Base-by-base conservation (phyloP, 2,113 vertebrate genomes). In the Zosterops borbonicus region DNA sequence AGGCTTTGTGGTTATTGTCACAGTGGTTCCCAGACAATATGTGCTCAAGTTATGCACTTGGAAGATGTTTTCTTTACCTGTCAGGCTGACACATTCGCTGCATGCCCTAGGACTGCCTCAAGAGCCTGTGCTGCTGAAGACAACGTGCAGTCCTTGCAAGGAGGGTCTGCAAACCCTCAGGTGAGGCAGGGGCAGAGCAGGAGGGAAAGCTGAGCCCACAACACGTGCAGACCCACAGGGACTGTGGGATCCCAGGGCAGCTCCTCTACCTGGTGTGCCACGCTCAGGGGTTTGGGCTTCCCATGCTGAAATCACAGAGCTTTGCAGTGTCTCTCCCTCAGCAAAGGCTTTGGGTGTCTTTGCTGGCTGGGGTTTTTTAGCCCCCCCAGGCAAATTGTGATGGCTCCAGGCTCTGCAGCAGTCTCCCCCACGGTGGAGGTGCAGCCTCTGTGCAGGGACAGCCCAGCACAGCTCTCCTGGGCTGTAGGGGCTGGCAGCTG, bases 1-100 rank as follows among this genome's bases (percentile, higher is more conserved):
- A 83, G 73, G 76, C 65, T 85, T 76, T 84, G 83, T 71, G 53
- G 56, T 75, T 92, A 41, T 85, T 94, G 83, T 90, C 86, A 77
- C 39, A 86, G 60, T 33, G 49, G 33, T 39, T 96, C 64, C 64
- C 52, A 92, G 88, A 92, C 73, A 95, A 50, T 60, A 14, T 28
- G 79, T 93, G 79, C 85, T 96, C 60, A 29, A 77, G 60, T 68
- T 80, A 50, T 5, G 46, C 62, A 58, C 62, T 81, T 75, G 69
- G 58, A 90, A n/a, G 71, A 53, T 53, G 56, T 68, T 90, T 88
- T 83, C 82, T 92, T 63, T 78, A 52, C 71, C 78, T 90, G 60
- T 29, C 28, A 59, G 52, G 44, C 76, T 81, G 85, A 59, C 2
- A 12, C 49, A 33, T 47, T 70, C 82, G 21, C 85, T 83, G 71